phyloP scores from a whole-genome alignment of 1,140 invertebrate species.

The Diorhabda elongata region DNA sequence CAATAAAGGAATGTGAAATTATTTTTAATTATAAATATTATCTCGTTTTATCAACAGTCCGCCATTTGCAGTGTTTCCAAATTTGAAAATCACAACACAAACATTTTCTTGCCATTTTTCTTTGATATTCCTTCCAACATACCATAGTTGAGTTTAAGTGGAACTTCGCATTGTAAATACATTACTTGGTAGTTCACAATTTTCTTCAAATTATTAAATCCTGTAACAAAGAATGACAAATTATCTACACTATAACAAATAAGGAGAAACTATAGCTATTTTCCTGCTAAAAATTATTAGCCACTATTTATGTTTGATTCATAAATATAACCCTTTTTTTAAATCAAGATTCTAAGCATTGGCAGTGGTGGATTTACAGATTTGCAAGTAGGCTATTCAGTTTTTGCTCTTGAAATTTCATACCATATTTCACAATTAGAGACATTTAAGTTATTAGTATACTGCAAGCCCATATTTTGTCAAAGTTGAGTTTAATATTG shows the following conservation, averaged over 20 bases:
- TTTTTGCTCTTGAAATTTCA: too few relatives aligned
- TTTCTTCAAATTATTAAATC: constrained; percentile 11
- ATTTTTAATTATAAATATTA: constrained; percentile 28
- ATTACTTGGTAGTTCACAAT: constrained; percentile 30
- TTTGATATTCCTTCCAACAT: constrained; percentile 11
- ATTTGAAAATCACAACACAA: constrained; percentile 36
- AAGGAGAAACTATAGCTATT: neutral
- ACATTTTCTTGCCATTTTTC: constrained; percentile 32
- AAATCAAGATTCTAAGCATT: too few relatives aligned
- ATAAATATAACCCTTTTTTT: too few relatives aligned
- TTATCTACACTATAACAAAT: neutral
- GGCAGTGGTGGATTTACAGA: too few relatives aligned
- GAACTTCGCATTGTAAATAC: constrained; percentile 37
- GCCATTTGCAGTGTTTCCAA: constrained; percentile 46
- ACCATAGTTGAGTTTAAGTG: constrained; percentile 25
- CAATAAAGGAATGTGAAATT: constrained; percentile 20
- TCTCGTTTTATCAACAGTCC: constrained; percentile 39
- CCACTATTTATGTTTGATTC: too few relatives aligned
- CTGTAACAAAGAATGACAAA: neutral
- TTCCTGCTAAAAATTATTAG: too few relatives aligned
- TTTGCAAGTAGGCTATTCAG: too few relatives aligned
- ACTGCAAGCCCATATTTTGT: too few relatives aligned
- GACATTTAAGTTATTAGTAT: too few relatives aligned
- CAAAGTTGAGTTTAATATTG: too few relatives aligned
- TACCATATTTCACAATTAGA: too few relatives aligned